Conservation (phyloP, 2,113 vertebrate species). For the Pseudopodoces humilis region DNA sequence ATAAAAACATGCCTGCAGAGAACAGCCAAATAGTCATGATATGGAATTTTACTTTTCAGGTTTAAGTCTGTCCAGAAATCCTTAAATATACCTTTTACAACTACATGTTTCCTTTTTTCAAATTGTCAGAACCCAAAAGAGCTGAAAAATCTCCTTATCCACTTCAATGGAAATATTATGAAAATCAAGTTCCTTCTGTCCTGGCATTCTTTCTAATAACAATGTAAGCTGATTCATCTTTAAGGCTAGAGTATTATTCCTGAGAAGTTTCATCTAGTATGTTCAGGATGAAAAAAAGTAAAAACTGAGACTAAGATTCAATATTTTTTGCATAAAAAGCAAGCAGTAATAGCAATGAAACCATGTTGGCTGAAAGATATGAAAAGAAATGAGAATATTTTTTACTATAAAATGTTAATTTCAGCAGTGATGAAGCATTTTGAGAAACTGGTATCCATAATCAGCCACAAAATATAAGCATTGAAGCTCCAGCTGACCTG, state of each 20-base stretch:
- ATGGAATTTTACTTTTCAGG: background rate
- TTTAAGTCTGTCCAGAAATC: background rate
- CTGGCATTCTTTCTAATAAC: slow-evolving; percentile 17
- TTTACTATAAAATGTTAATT: slow-evolving; percentile 23
- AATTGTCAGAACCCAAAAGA: background rate
- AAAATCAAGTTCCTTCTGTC: background rate
- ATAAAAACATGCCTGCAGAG: background rate
- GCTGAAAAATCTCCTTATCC: background rate
- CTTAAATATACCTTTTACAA: background rate
- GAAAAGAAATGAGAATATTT: slow-evolving; percentile 35
- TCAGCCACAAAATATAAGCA: background rate
- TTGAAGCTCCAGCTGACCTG: background rate
- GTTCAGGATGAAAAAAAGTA: background rate
- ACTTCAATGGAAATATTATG: slow-evolving; percentile 1
- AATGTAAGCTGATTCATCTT: background rate
- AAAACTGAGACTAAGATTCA: background rate
- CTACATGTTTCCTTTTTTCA: background rate
- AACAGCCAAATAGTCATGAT: background rate
- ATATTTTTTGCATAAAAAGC: slow-evolving; percentile 8
- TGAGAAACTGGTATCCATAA: slow-evolving; percentile 2
- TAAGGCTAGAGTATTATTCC: background rate
- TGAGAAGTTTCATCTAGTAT: background rate
- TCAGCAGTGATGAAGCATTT: background rate
- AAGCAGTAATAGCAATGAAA: background rate
- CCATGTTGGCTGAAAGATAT: background rate